Base-by-base conservation (phyloP, 2,888 invertebrate genomes). In the Electrophaes corylata region DNA sequence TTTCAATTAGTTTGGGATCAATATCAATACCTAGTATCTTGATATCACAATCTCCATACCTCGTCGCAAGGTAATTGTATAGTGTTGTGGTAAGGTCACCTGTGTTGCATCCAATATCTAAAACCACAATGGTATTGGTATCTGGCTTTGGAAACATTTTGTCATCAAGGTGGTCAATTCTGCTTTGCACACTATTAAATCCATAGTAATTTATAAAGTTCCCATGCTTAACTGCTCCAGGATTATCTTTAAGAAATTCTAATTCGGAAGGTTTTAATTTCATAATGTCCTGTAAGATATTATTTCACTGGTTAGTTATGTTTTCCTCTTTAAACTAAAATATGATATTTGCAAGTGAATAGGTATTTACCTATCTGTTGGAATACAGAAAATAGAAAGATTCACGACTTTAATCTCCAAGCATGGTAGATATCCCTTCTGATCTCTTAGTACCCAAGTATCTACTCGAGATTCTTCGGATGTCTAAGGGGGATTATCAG, bases 121-220 rank as follows among this genome's bases (percentile, higher is more conserved):
- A 89, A 57, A 94, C 93, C 16, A 94, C 56, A 60, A 94, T 65
- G 47, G 72, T 67, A 47, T 79, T 69, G 12, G 65, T 51, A 23
- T 61, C 31, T 19, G 61, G 57, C 20, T 35, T 40, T 33, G 84
- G 80, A 64, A 91, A 89, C 89, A 91, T 91, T 35, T 70, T 53
- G 48, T 73, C 58, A 57, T 83, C 66, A 64, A 97, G 86, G 68
- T 95, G 89, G 47, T 92, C 86, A 43, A 95, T 90, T 73, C 97
- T 93, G 67, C 94, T 94, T 57, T 93, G 90, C 19, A 95, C 93
- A 51, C 95, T 93, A 84, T 97, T 95, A 76, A 97, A 97, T 66
- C 95, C 91, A 79, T 97, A 97, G 79, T 97, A 97, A 85, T 97
- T 97, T 58, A 96, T 96, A 72, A 97, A 97, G 86, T 97, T 97